These are phyloP conservation scores for Melanotaenia pygmaea DNA, from an alignment of 2,797 vertebrate genomes.

Conservation along the genomic window DNA sequence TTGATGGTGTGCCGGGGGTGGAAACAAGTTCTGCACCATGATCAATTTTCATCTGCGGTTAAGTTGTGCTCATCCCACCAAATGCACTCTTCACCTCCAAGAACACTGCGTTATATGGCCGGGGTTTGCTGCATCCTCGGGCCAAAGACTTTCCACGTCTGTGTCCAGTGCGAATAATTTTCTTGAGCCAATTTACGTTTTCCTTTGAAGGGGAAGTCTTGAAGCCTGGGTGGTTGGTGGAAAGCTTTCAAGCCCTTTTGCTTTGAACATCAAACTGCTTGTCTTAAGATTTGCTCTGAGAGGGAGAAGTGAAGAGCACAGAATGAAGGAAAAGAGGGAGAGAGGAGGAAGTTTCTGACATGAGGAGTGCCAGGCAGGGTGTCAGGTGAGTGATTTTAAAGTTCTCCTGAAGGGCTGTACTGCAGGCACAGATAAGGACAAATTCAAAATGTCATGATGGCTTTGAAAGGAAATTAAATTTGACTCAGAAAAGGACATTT, in stretches of 20 bases:
- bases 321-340: constrained; percentile 18
- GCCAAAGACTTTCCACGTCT: constrained; percentile 61
- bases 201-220: constrained; percentile 69
- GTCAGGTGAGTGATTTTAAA: constrained; percentile 71
- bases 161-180: constrained; percentile 71
- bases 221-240: constrained; percentile 67
- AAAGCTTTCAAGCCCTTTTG: constrained; percentile 74
- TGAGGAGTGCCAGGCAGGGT: constrained; percentile 44
- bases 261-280: constrained; percentile 79
- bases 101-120: constrained; percentile 51
- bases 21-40: neutral
- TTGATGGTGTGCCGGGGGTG: constrained; percentile 4
- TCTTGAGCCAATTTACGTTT: constrained; percentile 75
- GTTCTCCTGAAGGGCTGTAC: constrained; percentile 68
- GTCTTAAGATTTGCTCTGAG: constrained; percentile 74
- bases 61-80: constrained; percentile 54
- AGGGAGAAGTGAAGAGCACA: constrained; percentile 57
- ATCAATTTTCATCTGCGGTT: constrained; percentile 46
- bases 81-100: constrained; percentile 51
- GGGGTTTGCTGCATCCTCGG: constrained; percentile 51
- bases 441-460: constrained; percentile 81
- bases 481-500: constrained; percentile 93
- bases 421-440: constrained; percentile 69
- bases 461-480: constrained; percentile 86
- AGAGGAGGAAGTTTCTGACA: constrained; percentile 35